Base-by-base conservation (phyloP, 2,113 vertebrate genomes). In the Ceyx margarethae region DNA sequence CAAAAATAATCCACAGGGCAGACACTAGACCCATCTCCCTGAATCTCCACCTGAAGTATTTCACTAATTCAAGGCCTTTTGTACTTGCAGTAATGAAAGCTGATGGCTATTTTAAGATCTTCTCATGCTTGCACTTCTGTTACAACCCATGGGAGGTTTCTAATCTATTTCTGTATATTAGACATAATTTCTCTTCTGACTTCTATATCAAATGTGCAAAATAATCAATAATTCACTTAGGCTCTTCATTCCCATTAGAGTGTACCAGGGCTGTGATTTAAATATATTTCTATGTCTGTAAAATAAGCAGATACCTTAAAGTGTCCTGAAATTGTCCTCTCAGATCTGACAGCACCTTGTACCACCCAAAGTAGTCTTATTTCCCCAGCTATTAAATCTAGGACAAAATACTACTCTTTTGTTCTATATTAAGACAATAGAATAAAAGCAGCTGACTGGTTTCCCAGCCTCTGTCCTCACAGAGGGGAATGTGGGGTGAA, bases 161-260 rank as follows among this genome's bases (percentile, higher is more conserved):
- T 33, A 43, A 67, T 89, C 85, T 94, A 94, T 95, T 94, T 95
- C 82, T 91, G 87, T 56, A 21, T 60, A 42, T 88, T 14, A 88
- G 56, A 15, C 48, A 82, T 64, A 6, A 75, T 81, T 85, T 74
- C 22, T 64, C 74, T 58, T 35, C 85, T 83, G 90, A 16, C 82
- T 91, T 71, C 84, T 72, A 77, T 84, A 83, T 68, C 61, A 74
- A 88, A 88, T 75, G 80, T 72, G 57, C 79, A 87, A 83, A 92
- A 86, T 33, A 90, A 94, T 91, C 91, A 89, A 88, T 96, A 94
- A 91, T 91, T 95, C 77, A 83, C 90, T 81, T 33, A 66, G 75
- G 75, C 28, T 50, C 77, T 43, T 6, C 50, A 3, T 67, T 78
- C 68, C 85, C 68, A 26, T 68, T 48, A 56, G 42, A 91, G 54